These are phyloP conservation scores for Halesus radiatus DNA, from an alignment of 1,140 invertebrate species.

Conservation along the genomic window DNA sequence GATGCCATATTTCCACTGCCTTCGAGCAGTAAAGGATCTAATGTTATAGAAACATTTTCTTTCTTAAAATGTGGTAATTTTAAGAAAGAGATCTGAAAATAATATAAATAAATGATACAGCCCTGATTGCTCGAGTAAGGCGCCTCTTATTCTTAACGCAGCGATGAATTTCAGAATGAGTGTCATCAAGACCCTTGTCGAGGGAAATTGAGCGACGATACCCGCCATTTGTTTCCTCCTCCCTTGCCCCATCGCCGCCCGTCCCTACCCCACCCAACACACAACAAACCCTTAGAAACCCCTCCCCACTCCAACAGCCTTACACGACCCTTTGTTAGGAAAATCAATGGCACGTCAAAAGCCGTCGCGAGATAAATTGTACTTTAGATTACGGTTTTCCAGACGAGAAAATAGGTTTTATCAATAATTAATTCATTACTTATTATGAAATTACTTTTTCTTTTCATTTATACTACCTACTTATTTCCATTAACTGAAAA, in stretches of 20 bases:
- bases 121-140: slow-evolving; percentile 3
- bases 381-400: slow-evolving; percentile 43
- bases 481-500: too few relatives aligned
- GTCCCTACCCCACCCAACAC: not conserved
- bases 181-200: slow-evolving; percentile 56
- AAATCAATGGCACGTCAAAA: slow-evolving; percentile 53
- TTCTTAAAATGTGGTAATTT: too few relatives aligned
- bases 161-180: slow-evolving; percentile 58
- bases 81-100: too few relatives aligned
- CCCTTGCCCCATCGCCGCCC: too few relatives aligned
- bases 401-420: not conserved
- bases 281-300: not conserved
- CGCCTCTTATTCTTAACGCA: slow-evolving; percentile 55
- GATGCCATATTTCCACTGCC: too few relatives aligned
- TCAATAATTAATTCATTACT: not conserved
- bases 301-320: not conserved
- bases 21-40: too few relatives aligned
- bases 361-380: slow-evolving; percentile 43
- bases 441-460: too few relatives aligned
- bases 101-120: not conserved
- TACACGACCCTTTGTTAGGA: slow-evolving; percentile 54
- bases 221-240: slow-evolving; percentile 27
- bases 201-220: slow-evolving; percentile 57
- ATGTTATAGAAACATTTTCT: too few relatives aligned
- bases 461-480: too few relatives aligned